Percentiles rank a stretch among this genome's conserved stretches.
Evolutionary conservation across 1,140 invertebrate genomes (phyloP).

Genomic region (Tenebrio molitor): DNA sequence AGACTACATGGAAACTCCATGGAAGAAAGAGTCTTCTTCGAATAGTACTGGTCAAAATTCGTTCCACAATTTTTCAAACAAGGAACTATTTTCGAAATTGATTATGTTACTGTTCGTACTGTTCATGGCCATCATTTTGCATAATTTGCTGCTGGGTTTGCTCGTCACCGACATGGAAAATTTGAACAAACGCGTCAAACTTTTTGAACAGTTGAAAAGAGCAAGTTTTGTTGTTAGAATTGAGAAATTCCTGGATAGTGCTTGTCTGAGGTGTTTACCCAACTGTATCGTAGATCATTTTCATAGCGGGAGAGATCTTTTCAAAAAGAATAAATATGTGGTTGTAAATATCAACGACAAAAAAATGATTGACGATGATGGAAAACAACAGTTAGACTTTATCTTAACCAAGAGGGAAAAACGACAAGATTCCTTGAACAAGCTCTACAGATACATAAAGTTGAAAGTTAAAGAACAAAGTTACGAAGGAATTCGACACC

Average conservation of each 20-base stretch:
- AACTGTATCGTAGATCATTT: too few species aligned
- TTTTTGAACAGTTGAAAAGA: slow-evolving; percentile 52
- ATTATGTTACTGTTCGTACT: slow-evolving; percentile 54
- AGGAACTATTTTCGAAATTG: slow-evolving; percentile 49
- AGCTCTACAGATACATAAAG: background rate
- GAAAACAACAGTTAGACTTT: slow-evolving; percentile 4
- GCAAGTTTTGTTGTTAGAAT: slow-evolving; percentile 49
- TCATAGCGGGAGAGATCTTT: too few species aligned
- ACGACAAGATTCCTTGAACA: background rate
- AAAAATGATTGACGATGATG: background rate
- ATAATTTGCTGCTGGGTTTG: slow-evolving; percentile 54
- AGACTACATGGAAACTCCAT: slow-evolving; percentile 1
- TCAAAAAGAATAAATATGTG: background rate
- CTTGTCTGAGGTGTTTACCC: too few species aligned
- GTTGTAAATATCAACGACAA: background rate
- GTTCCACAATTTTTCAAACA: slow-evolving; percentile 18
- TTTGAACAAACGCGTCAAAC: slow-evolving; percentile 51
- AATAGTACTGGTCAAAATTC: slow-evolving; percentile 29
- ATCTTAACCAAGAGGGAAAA: background rate
- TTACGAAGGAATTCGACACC: background rate
- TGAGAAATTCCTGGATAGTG: slow-evolving; percentile 37
- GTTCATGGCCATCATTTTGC: slow-evolving; percentile 57
- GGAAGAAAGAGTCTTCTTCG: slow-evolving; percentile 6
- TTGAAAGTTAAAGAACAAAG: background rate
- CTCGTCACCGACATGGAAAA: slow-evolving; percentile 56